Evolutionary conservation across 1,140 invertebrate genomes (phyloP).

Genomic region (Zaprionus ghesquierei): DNA sequence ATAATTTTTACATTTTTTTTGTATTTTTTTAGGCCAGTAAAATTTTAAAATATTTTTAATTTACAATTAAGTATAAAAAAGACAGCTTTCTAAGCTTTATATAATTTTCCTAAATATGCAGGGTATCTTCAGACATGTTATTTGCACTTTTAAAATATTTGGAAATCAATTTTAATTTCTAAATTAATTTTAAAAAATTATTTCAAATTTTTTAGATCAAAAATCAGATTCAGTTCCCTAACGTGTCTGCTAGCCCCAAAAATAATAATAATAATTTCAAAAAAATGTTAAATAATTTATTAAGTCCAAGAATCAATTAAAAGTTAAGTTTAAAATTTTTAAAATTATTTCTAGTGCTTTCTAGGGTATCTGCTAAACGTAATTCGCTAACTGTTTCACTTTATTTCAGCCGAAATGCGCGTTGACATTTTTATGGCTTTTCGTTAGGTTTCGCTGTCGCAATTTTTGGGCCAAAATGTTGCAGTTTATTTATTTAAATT

Average conservation of each 20-base stretch:
- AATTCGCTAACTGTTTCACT: too few relatives aligned
- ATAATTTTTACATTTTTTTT: not conserved
- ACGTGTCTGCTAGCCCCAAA: too few relatives aligned
- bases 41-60: too few relatives aligned
- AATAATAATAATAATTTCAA: too few relatives aligned
- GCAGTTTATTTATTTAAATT: conserved; percentile 51
- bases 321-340: too few relatives aligned
- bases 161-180: not conserved
- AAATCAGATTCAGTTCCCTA: too few relatives aligned
- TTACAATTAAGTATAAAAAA: too few relatives aligned
- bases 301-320: too few relatives aligned
- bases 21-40: not conserved
- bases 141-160: too few relatives aligned
- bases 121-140: not conserved
- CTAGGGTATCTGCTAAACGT: not conserved
- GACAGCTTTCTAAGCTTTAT: not conserved
- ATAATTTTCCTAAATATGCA: not conserved
- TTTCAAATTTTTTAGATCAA: too few relatives aligned
- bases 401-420: conserved; percentile 30
- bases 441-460: conserved; percentile 17
- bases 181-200: not conserved
- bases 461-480: conserved; percentile 24
- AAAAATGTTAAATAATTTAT: too few relatives aligned
- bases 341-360: too few relatives aligned
- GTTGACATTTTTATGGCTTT: conserved; percentile 61